Evolutionary conservation across 2,888 invertebrate genomes (phyloP), one percentile per base, ranked within the genome.

Genomic region (Ferrisia virgata): DNA sequence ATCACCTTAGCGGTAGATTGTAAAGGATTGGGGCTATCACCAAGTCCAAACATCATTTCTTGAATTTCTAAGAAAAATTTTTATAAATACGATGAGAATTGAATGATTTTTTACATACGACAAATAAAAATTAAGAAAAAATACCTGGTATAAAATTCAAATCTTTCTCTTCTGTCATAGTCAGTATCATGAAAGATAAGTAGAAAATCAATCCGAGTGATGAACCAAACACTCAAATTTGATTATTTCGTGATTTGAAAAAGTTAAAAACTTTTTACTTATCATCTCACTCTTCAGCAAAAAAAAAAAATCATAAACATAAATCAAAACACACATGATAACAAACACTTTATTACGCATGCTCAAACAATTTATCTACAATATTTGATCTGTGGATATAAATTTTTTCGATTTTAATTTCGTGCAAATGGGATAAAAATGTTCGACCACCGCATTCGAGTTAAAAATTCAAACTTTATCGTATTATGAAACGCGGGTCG

Each of bases 31-130:
- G 93, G 92, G 87, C 94, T 94, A 88, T 97, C 97, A 0, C 97
- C 97, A 88, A 96, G 95, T n/a, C 96, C 96, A 87, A 95, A 94
- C 96, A 96, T 95, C 92, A 96, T 96, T 87, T 92, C 91, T 0
- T 94, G 93, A 86, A 96, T 95, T 89, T 96, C 95, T 89, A 87
- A 64, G 1, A 18, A 64, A 72, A 58, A 25, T 9, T 58, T 0
- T 8, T 58, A 58, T 39, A 8, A 8, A 39, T 8, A 39, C 39
- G 39, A 39, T 11, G 25, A 47, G 47, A 47, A 22, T 25, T 58
- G 58, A 58, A 25, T 47, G 25, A 15, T 25, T 11, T 58, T 11
- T 5, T 39, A 5, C 6, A 39, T 39, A 11, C 11, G 39, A 39
- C 5, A 39, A 39, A 39, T 39, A 39, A 39, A 11, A 11, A 39